These are phyloP conservation scores for Eira barbara DNA, from an alignment of 2,113 vertebrate species.

Conservation along the genomic window DNA sequence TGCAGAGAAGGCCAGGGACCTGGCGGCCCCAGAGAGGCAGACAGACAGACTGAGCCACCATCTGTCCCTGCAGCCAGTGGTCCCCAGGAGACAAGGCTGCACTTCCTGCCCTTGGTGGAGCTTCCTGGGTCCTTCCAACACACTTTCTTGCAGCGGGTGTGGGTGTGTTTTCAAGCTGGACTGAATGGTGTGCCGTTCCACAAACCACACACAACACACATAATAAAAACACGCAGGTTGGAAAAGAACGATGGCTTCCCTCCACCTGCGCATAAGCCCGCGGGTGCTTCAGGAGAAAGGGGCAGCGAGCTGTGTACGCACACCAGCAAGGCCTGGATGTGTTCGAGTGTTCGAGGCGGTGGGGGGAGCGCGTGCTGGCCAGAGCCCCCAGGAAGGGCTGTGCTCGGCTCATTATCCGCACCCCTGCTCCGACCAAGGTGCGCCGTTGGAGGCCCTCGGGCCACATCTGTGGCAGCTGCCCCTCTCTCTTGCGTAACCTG, in stretches of 20 bases:
- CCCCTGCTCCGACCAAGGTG: no score
- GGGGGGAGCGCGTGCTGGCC: background rate
- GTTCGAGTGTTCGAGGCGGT: background rate
- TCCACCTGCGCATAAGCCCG: background rate
- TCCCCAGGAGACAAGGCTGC: background rate
- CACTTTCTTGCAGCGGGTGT: background rate
- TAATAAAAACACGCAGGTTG: background rate
- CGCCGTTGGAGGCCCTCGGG: background rate
- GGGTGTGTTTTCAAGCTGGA: background rate
- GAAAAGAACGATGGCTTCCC: background rate
- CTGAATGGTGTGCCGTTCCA: background rate
- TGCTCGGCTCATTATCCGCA: background rate
- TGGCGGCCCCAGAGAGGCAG: background rate
- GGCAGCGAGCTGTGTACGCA: fast-evolving
- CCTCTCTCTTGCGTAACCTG: background rate
- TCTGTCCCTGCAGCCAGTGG: background rate
- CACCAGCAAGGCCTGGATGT: background rate
- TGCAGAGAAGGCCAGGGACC: background rate
- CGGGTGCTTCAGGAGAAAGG: background rate
- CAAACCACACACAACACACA: background rate
- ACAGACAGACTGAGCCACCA: fast-evolving
- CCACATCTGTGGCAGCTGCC: fast-evolving
- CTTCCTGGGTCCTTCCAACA: background rate
- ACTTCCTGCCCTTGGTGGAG: background rate
- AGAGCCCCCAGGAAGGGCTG: background rate